phyloP scores from a whole-genome alignment of 1,140 invertebrate species.

The Drosophila melanica region DNA sequence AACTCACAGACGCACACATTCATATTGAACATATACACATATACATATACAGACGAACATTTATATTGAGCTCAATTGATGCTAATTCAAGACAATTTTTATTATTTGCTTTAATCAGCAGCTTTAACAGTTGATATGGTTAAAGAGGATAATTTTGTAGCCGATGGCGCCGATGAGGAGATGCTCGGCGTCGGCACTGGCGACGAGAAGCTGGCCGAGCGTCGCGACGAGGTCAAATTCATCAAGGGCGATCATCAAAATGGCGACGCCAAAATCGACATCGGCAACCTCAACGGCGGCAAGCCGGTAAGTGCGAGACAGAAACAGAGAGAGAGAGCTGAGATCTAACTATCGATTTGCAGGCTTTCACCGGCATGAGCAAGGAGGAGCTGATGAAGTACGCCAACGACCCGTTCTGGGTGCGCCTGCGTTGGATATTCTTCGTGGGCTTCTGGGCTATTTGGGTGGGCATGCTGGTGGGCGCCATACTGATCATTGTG shows the following conservation, averaged over 20 bases:
- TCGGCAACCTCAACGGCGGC: slow-evolving; percentile 86
- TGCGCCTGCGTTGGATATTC: slow-evolving; percentile 92
- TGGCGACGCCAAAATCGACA: slow-evolving; percentile 94
- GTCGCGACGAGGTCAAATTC: slow-evolving; percentile 89
- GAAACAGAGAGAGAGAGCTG: not conserved
- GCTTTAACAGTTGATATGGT: slow-evolving; percentile 63
- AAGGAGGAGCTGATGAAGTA: slow-evolving; percentile 97
- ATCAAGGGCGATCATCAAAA: slow-evolving; percentile 89
- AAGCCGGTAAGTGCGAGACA: slow-evolving; percentile 83
- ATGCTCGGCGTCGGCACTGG: slow-evolving; percentile 86
- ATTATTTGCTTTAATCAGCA: slow-evolving; percentile 19
- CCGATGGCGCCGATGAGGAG: slow-evolving; percentile 88
- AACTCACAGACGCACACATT: not conserved
- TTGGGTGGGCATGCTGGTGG: slow-evolving; percentile 93
- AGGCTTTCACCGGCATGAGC: slow-evolving; percentile 91
- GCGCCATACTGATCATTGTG: slow-evolving; percentile 93
- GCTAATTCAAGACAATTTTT: slow-evolving; percentile 59
- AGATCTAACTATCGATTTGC: slow-evolving; percentile 7
- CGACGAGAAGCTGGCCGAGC: slow-evolving; percentile 86
- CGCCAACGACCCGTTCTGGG: slow-evolving; percentile 96
- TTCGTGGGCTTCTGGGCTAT: slow-evolving; percentile 94
- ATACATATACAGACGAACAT: not conserved
- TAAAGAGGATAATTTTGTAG: slow-evolving; percentile 66
- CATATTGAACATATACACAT: not conserved
- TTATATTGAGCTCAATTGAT: slow-evolving; percentile 53